These are phyloP conservation scores for Scelioninae gen. 1 DNA, from an alignment of 2,888 invertebrate species.

Conservation along the genomic window DNA sequence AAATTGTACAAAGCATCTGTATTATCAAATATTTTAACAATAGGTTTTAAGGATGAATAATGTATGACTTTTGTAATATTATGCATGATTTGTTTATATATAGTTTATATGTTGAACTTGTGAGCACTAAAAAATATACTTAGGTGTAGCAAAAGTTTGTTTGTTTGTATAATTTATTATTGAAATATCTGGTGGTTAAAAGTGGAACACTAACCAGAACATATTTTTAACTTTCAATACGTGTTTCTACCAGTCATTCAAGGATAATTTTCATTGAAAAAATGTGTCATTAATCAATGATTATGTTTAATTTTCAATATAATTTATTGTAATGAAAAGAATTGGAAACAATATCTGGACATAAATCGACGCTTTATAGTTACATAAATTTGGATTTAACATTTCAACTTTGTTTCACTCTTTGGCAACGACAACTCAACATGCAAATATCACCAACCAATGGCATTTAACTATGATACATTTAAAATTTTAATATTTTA, in stretches of 20 bases:
- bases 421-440: background rate
- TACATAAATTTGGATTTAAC: background rate
- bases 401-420: background rate
- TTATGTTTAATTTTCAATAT: background rate
- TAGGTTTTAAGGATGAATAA: conserved; percentile 27
- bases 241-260: background rate
- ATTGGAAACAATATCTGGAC: too few species aligned
- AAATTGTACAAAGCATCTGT: conserved; percentile 9
- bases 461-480: conserved; percentile 12
- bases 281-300: background rate
- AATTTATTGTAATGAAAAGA: background rate
- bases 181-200: background rate
- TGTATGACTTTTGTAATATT: conserved; percentile 12
- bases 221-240: background rate
- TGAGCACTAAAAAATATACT: background rate
- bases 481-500: conserved; percentile 20
- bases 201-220: background rate
- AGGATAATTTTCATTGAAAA: background rate
- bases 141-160: background rate
- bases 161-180: conserved; percentile 6
- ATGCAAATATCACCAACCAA: background rate
- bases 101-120: conserved; percentile 14
- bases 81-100: conserved; percentile 1
- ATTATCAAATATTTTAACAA: conserved; percentile 30
- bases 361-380: too few species aligned